Evolutionary conservation across 2,113 vertebrate genomes (phyloP).

Genomic region (Pimephales promelas): DNA sequence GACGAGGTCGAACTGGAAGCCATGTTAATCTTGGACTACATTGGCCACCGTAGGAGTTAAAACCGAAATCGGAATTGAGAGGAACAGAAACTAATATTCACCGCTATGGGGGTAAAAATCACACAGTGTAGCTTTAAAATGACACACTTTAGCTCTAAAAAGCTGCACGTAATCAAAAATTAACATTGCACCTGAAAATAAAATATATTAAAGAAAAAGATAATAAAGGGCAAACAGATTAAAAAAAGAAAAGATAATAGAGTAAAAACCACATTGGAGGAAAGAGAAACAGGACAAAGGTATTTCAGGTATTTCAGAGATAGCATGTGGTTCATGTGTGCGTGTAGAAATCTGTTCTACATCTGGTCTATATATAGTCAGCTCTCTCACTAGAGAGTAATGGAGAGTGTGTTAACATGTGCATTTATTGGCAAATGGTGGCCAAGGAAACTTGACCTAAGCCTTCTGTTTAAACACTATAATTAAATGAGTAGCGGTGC

Average conservation of each 20-base stretch:
- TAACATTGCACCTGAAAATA: neutral
- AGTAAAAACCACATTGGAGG: neutral
- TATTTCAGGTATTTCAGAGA: neutral
- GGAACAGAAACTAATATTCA: no score
- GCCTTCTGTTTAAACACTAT: neutral
- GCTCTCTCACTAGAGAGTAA: neutral
- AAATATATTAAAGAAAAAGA: neutral
- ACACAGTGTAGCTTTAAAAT: no score
- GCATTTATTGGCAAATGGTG: neutral
- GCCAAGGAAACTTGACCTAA: neutral
- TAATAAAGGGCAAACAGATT: neutral
- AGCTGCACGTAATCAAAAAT: neutral
- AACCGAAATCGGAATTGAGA: no score
- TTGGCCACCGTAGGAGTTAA: no score
- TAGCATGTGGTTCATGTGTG: neutral
- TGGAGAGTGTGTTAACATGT: neutral
- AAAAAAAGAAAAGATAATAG: neutral
- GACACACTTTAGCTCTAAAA: neutral
- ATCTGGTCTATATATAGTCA: constrained; percentile 25
- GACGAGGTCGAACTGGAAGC: no score
- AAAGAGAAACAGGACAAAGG: neutral
- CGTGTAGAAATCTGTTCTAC: neutral
- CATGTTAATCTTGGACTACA: no score
- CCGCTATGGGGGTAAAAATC: no score
- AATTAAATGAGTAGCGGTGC: neutral